phyloP scores from a whole-genome alignment of 2,113 vertebrate genomes.

The Xenopus tropicalis region DNA sequence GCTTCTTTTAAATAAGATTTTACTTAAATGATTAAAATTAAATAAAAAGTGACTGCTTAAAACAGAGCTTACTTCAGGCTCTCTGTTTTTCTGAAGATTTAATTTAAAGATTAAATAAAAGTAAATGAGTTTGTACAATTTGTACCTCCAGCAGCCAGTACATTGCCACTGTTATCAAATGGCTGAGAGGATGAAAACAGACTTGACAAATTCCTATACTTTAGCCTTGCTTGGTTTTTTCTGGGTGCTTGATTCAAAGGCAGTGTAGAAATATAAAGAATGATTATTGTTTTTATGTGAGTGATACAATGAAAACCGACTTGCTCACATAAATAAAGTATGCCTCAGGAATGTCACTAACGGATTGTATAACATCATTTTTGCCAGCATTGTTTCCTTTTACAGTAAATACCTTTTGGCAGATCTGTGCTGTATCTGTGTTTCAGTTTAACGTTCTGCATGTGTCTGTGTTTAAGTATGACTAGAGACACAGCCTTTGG shows the following conservation, averaged over 20 bases:
- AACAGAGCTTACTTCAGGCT: constrained; percentile 3
- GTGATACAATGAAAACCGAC: constrained; percentile 28
- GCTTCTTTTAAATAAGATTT: background rate
- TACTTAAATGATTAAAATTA: constrained; percentile 11
- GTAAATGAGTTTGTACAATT: constrained; percentile 29
- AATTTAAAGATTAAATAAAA: constrained; percentile 26
- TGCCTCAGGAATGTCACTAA: constrained; percentile 19
- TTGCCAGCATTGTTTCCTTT: constrained; percentile 6
- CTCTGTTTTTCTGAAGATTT: constrained; percentile 8
- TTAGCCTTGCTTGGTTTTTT: constrained; percentile 30
- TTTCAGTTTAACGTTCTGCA: constrained; percentile 2
- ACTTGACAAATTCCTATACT: constrained; percentile 25
- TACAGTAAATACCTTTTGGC: constrained; percentile 16
- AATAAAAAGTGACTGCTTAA: constrained; percentile 26
- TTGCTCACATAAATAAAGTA: constrained; percentile 18
- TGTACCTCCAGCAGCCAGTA: constrained; percentile 9
- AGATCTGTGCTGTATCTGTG: constrained; percentile 5
- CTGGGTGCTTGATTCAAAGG: constrained; percentile 7
- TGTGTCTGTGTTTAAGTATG: background rate
- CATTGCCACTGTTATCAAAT: constrained; percentile 12
- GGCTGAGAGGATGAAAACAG: constrained; percentile 23
- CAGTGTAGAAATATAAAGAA: constrained; percentile 20
- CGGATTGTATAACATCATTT: constrained; percentile 19
- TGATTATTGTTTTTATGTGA: constrained; percentile 23
- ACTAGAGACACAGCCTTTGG: background rate